Conservation (phyloP, 2,797 vertebrate species). For the Pseudocheirus occidentalis region DNA sequence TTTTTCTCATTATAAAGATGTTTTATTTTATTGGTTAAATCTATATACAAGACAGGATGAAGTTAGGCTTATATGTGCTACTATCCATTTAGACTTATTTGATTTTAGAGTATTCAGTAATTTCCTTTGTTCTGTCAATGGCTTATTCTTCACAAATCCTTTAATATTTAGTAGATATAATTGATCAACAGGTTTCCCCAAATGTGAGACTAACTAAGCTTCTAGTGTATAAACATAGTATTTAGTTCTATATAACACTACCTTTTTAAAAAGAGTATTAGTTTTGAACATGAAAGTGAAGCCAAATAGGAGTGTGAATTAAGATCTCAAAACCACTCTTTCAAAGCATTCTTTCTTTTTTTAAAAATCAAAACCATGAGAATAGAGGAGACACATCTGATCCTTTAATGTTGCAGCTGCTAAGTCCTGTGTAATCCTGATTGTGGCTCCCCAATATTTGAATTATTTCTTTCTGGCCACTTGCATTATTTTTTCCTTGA, state of each 20-base stretch:
- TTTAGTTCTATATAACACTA: conserved; percentile 33
- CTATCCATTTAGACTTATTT: not conserved
- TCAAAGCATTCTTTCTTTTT: conserved; percentile 58
- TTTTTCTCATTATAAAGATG: conserved; percentile 23
- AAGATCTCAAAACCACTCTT: conserved; percentile 73
- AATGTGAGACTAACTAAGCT: conserved; percentile 68
- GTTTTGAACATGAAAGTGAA: conserved; percentile 72
- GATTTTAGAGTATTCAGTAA: conserved; percentile 2
- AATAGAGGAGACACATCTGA: not conserved
- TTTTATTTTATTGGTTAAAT: conserved; percentile 7
- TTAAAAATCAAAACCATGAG: conserved; percentile 50
- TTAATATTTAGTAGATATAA: conserved; percentile 66
- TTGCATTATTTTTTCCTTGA: not conserved
- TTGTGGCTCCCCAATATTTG: not conserved
- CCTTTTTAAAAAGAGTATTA: conserved; percentile 57
- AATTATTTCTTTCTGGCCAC: not conserved
- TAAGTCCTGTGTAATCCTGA: not conserved
- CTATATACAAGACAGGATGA: not conserved
- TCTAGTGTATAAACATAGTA: conserved; percentile 47
- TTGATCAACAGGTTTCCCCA: conserved; percentile 49
- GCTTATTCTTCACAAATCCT: conserved; percentile 60
- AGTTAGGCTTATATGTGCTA: not conserved
- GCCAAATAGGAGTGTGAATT: conserved; percentile 66
- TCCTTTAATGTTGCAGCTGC: not conserved
- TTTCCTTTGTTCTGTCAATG: conserved; percentile 35